Conservation (phyloP, 2,113 vertebrate genomes). For the Proteles cristata region DNA sequence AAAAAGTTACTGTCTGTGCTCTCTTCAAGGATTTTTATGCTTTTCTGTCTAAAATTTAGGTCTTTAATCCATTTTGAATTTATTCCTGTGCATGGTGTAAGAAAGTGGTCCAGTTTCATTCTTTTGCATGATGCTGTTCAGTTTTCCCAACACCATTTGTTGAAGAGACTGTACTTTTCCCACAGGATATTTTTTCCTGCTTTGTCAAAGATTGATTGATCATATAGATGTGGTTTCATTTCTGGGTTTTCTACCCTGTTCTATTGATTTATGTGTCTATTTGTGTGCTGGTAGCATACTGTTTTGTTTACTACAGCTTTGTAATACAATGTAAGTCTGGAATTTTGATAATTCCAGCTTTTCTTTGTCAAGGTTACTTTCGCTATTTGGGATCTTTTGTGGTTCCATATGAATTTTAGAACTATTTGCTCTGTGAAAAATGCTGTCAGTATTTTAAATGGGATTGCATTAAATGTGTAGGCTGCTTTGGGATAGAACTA, state of each 20-base stretch:
- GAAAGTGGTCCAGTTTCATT: background rate
- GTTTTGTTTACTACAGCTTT: background rate
- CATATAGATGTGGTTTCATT: background rate
- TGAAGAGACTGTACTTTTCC: background rate
- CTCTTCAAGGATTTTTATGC: background rate
- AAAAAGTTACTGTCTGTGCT: background rate
- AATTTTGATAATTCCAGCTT: background rate
- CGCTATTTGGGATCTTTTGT: background rate
- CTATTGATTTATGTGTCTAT: background rate
- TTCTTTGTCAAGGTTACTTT: background rate
- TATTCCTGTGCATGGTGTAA: background rate
- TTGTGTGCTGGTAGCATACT: background rate
- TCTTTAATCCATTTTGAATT: background rate
- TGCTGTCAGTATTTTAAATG: background rate
- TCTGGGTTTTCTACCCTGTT: background rate
- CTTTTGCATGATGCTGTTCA: background rate
- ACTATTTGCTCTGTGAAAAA: background rate
- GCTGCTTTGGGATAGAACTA: background rate
- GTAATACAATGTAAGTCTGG: background rate
- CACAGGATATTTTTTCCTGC: background rate
- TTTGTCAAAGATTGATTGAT: background rate
- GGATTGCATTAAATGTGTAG: background rate
- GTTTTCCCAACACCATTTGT: background rate
- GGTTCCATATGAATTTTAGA: background rate
- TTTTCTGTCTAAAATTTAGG: background rate